Evolutionary conservation across 2,113 vertebrate species (phyloP), one percentile per base, ranked within the genome.

Genomic region (Chloropsis hardwickii): DNA sequence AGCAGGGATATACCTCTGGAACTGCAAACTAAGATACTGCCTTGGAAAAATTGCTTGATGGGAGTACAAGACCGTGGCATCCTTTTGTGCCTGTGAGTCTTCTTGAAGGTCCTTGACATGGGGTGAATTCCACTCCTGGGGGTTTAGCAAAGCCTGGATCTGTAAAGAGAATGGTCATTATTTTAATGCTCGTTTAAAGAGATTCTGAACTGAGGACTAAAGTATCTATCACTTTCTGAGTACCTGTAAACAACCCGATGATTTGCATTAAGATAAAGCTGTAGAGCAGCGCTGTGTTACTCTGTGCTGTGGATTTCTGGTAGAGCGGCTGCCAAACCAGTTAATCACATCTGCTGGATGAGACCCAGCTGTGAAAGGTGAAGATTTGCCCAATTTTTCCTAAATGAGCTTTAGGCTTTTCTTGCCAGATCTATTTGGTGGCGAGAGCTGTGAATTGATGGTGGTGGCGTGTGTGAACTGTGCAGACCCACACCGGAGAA

Each of bases 351-450:
- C 57, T 73, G 48, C 74, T 72, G 87, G 94, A 69, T 39, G 65
- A 89, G 73, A 56, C 53, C 62, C 78, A 91, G 86, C 65, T 89
- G 61, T 31, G 87, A 79, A 84, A 95, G 85, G 91, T 79, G 88
- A 91, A 76, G 65, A 81, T 91, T 79, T 92, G 66, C 56, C 74
- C 58, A 48, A 15, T 92, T 85, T 84, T 91, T 89, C 56, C 66
- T 58, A 79, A 83, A 77, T 6, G 5, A 0, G 0, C 35, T 90
- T 88, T 40, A 42, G n/a, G 67, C 54, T 90, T 72, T 69, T 72
- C 62, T 73, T 82, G 62, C 90, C 95, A 93, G 71, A 62, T 25
- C 12, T 19, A 1, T 90, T 85, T 64, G 85, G 85, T 47, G 69
- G 84, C 1, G 28, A 87, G 65, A 18, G 19, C 58, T 73, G 92